These are phyloP conservation scores for Labeo rohita DNA, from an alignment of 2,113 vertebrate species.

Conservation along the genomic window DNA sequence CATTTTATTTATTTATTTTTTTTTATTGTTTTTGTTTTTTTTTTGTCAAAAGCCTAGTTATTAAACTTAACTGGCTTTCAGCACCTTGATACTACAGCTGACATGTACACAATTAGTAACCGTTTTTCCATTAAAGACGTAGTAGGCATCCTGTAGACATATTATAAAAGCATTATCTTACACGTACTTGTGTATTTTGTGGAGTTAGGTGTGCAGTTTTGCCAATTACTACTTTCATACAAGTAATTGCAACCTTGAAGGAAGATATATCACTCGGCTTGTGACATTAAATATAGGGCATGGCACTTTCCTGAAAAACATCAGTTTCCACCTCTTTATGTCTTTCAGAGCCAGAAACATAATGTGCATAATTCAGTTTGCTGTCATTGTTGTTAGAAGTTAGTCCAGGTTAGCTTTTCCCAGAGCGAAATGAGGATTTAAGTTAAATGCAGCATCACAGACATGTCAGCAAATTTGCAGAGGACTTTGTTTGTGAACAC, in stretches of 20 bases:
- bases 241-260: neutral
- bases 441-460: slow-evolving; percentile 21
- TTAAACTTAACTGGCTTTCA: too few species aligned
- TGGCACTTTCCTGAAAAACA: neutral
- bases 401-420: slow-evolving; percentile 49
- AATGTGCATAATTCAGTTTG: neutral
- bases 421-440: slow-evolving; percentile 14
- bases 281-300: neutral
- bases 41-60: neutral
- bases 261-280: neutral
- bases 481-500: slow-evolving; percentile 51
- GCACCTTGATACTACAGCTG: neutral
- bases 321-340: neutral
- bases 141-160: neutral
- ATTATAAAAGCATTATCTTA: neutral
- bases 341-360: neutral
- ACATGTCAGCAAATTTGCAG: slow-evolving; percentile 33
- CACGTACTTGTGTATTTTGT: neutral
- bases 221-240: neutral
- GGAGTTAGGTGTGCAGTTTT: neutral
- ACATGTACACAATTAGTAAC: neutral
- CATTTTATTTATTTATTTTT: too few species aligned
- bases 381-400: neutral
- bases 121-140: neutral
- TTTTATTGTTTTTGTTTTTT: too few species aligned